A percentile compares a stretch with the other conserved stretches of the same genome.
Evolutionary conservation across 2,113 vertebrate genomes (phyloP).

Genomic region (Myocastor coypus): DNA sequence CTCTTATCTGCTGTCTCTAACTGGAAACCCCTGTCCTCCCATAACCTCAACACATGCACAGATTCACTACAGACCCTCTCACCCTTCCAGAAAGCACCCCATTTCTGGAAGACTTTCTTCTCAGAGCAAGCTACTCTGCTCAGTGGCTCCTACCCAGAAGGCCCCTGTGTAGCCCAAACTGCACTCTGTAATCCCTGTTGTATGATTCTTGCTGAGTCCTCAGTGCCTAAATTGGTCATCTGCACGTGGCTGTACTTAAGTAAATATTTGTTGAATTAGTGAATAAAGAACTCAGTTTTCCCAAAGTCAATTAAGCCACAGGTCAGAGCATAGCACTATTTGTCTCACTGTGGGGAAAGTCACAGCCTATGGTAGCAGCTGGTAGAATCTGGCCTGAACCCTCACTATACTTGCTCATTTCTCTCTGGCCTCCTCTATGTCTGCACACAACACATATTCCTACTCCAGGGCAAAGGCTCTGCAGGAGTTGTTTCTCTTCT

Average conservation of each 20-base stretch:
- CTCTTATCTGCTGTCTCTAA: background rate
- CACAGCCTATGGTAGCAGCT: no score
- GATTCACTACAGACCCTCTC: background rate
- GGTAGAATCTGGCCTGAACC: no score
- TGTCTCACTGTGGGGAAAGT: background rate
- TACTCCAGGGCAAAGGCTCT: background rate
- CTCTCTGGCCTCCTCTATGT: background rate
- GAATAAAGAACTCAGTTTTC: background rate
- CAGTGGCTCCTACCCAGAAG: background rate
- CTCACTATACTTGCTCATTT: background rate
- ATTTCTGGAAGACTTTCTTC: background rate
- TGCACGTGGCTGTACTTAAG: background rate
- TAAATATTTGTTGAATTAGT: background rate
- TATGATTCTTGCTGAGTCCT: background rate
- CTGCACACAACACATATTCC: background rate
- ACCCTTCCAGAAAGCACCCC: background rate
- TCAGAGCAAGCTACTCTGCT: background rate
- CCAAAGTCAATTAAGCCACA: background rate
- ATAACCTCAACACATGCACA: accelerated
- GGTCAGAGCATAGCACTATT: background rate
- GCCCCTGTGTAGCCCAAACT: background rate
- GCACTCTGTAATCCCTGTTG: no score
- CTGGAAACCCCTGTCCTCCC: background rate
- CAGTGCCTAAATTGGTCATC: background rate
- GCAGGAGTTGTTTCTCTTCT: background rate